These are phyloP conservation scores for Stictocephala bisonia DNA, from an alignment of 2,888 invertebrate genomes.

Conservation along the genomic window DNA sequence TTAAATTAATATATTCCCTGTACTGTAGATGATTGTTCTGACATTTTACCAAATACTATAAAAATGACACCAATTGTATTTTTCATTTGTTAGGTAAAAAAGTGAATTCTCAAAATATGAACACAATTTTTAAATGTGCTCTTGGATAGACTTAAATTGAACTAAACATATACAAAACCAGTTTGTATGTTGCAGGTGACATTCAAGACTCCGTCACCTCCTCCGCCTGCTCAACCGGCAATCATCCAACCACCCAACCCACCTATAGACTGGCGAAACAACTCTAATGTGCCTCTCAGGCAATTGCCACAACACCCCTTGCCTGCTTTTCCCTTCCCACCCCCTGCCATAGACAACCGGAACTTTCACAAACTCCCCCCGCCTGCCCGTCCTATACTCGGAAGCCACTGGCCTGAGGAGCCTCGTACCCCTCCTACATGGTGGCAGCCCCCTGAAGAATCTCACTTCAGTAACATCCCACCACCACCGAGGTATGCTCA, in stretches of 20 bases:
- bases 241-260: slow-evolving; percentile 1
- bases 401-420: background rate
- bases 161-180: too few relatives aligned
- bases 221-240: background rate
- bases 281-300: background rate
- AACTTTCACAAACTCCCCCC: slow-evolving; percentile 35
- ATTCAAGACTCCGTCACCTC: slow-evolving; percentile 67
- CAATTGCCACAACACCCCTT: background rate
- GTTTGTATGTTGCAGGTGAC: slow-evolving; percentile 66
- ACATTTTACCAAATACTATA: too few relatives aligned
- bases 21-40: too few relatives aligned
- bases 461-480: too few relatives aligned
- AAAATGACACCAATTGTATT: too few relatives aligned
- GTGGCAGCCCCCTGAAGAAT: slow-evolving; percentile 34
- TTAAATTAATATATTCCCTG: too few relatives aligned
- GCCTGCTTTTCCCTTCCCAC: slow-evolving; percentile 21
- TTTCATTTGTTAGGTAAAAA: too few relatives aligned
- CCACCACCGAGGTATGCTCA: slow-evolving; percentile 28
- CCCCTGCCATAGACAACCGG: slow-evolving; percentile 30
- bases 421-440: slow-evolving; percentile 34
- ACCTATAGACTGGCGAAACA: slow-evolving; percentile 25
- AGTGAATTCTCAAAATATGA: too few relatives aligned
- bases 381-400: background rate
- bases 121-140: too few relatives aligned
- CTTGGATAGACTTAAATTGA: too few relatives aligned